These are phyloP conservation scores for Campylorhamphus procurvoides DNA, from an alignment of 2,113 vertebrate species.

Conservation along the genomic window DNA sequence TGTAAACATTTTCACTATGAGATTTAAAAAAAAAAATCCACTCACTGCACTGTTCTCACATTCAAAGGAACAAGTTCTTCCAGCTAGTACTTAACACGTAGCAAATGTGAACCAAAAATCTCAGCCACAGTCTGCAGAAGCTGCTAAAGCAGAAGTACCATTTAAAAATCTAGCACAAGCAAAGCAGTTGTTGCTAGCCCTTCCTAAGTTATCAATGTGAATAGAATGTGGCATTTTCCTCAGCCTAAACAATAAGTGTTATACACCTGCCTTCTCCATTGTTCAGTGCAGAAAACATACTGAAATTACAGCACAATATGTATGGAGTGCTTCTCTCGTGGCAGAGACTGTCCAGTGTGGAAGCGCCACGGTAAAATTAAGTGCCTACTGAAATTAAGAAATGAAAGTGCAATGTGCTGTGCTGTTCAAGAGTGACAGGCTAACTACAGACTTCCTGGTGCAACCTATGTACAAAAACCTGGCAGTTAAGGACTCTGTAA, in stretches of 20 bases:
- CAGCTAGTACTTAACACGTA: background rate
- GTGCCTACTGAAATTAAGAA: background rate
- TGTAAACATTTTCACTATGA: background rate
- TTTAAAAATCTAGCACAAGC: background rate
- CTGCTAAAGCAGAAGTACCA: background rate
- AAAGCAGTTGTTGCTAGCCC: background rate
- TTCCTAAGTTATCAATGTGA: background rate
- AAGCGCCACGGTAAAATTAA: background rate
- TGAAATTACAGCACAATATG: accelerated
- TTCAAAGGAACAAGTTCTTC: background rate
- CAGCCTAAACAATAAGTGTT: background rate
- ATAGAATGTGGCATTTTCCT: background rate
- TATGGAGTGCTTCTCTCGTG: accelerated
- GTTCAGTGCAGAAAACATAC: background rate
- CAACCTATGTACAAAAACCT: background rate
- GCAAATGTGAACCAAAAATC: background rate
- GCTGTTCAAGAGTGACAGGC: background rate
- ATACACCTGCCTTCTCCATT: background rate
- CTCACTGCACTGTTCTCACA: background rate
- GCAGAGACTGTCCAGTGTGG: background rate
- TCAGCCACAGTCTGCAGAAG: background rate
- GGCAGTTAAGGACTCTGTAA: background rate
- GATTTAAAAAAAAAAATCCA: background rate
- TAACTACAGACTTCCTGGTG: background rate
- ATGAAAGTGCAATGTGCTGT: background rate